phyloP scores from a whole-genome alignment of 2,888 invertebrate genomes.

The Drosophila sordidapex region DNA sequence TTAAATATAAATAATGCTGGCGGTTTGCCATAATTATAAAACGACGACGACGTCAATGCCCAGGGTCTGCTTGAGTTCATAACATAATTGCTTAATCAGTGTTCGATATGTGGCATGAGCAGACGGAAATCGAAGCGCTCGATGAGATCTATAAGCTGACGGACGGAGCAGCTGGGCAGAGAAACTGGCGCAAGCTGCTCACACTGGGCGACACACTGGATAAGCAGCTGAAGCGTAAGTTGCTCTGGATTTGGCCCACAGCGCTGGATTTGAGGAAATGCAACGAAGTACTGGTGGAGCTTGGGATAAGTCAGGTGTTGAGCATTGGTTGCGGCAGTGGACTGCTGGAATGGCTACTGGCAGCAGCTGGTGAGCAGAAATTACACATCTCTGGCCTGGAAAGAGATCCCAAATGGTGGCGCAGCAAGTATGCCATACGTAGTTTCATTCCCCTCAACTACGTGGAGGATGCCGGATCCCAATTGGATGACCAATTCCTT shows the following conservation, averaged over 20 bases:
- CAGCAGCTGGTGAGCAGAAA: constrained; percentile 85
- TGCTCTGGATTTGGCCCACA: constrained; percentile 92
- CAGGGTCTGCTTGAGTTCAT: constrained; percentile 30
- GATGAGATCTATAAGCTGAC: constrained; percentile 67
- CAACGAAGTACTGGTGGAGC: constrained; percentile 84
- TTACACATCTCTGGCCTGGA: constrained; percentile 87
- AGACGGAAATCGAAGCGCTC: constrained; percentile 51
- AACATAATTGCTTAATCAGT: constrained; percentile 44
- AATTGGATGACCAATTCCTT: constrained; percentile 81
- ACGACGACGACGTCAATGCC: constrained; percentile 60
- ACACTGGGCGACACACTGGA: constrained; percentile 71
- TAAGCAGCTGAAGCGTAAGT: constrained; percentile 84
- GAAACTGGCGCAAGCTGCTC: constrained; percentile 86
- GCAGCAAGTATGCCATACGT: constrained; percentile 90
- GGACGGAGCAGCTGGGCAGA: constrained; percentile 34
- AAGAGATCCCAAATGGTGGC: constrained; percentile 93
- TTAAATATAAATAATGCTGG: constrained; percentile 58
- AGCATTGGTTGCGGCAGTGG: constrained; percentile 93
- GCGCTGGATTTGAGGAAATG: constrained; percentile 88
- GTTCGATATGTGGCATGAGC: constrained; percentile 61
- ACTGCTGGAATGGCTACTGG: constrained; percentile 92
- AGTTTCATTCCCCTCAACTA: constrained; percentile 89
- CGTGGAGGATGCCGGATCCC: constrained; percentile 81
- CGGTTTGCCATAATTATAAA: constrained; percentile 59
- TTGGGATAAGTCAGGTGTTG: constrained; percentile 86